Conservation (phyloP, 2,113 vertebrate species). For the Mustela nigripes region DNA sequence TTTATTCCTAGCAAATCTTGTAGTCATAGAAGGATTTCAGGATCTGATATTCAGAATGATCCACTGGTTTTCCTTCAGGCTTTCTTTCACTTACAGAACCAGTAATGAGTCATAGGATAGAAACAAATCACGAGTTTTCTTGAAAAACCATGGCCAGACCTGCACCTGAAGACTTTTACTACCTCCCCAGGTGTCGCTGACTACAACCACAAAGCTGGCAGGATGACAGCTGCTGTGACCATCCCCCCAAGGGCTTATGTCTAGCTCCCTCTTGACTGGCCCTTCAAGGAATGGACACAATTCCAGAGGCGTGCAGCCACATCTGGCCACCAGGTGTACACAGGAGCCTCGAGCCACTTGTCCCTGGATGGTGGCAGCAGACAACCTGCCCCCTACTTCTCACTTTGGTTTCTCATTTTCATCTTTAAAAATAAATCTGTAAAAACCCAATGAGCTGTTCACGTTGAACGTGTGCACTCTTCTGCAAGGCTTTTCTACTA, state of each 20-base stretch:
- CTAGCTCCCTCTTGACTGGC: neutral
- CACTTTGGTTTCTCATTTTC: neutral
- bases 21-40: neutral
- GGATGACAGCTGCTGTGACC: neutral
- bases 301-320: neutral
- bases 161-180: neutral
- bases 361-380: neutral
- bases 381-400: neutral
- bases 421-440: constrained; percentile 39
- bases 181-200: neutral
- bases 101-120: neutral
- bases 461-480: neutral
- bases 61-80: neutral
- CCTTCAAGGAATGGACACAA: neutral
- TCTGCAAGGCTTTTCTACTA: neutral
- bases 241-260: neutral
- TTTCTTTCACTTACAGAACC: constrained; percentile 14
- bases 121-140: neutral
- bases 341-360: neutral
- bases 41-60: neutral
- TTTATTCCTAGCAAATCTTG: neutral
- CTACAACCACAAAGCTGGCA: neutral
- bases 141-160: neutral
- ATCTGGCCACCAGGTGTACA: neutral
- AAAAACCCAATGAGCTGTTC: constrained; percentile 9